These are phyloP conservation scores for Apistogramma diplotaenia DNA, from an alignment of 2,113 vertebrate genomes.

Conservation along the genomic window DNA sequence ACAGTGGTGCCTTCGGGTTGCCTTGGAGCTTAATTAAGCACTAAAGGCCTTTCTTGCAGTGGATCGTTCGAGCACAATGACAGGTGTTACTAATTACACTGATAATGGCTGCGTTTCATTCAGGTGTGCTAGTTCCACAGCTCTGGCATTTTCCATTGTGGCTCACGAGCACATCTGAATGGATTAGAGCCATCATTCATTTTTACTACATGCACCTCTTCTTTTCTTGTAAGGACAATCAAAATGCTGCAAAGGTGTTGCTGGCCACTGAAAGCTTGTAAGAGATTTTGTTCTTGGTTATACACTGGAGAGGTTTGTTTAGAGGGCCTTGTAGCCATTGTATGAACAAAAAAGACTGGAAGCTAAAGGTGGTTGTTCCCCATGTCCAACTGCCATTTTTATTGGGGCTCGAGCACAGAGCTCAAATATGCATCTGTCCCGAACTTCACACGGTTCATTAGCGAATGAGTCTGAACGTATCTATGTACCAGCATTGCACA, in stretches of 20 bases:
- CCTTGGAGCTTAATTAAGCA: background rate
- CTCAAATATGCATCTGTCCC: too few relatives aligned
- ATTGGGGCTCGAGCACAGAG: too few relatives aligned
- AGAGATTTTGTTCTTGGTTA: background rate
- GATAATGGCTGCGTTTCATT: background rate
- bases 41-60: background rate
- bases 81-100: constrained; percentile 9
- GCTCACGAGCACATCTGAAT: background rate
- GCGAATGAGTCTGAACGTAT: too few relatives aligned
- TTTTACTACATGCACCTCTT: background rate
- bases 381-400: background rate
- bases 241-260: background rate
- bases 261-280: background rate
- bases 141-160: background rate
- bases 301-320: background rate
- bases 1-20: background rate
- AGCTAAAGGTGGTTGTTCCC: background rate
- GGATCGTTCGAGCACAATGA: background rate
- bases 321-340: background rate
- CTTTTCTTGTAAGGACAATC: background rate
- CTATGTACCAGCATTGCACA: too few relatives aligned
- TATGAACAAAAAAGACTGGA: background rate
- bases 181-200: background rate
- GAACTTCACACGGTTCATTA: too few relatives aligned
- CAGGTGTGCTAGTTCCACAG: background rate